Evolutionary conservation across 2,113 vertebrate species (phyloP).

Genomic region (Probosciger aterrimus): DNA sequence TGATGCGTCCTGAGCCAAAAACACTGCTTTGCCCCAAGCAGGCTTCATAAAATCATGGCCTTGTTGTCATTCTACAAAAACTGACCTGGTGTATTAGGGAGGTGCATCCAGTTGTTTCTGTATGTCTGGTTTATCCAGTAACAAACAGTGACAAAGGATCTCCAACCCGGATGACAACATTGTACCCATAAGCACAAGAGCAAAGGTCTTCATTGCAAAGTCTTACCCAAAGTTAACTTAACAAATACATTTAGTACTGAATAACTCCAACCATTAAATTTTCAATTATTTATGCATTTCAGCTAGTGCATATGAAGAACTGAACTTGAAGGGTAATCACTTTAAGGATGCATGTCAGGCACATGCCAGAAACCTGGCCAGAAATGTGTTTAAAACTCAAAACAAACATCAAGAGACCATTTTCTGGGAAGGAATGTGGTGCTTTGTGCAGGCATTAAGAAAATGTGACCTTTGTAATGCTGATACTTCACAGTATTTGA

Average conservation of each 20-base stretch:
- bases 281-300: not conserved
- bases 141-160: not conserved
- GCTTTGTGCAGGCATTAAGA: not conserved
- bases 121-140: not conserved
- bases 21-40: not conserved
- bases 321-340: not conserved
- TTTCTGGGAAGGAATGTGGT: not conserved
- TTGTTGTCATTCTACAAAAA: not conserved
- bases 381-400: not conserved
- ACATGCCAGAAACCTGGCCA: not conserved
- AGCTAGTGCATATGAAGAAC: not conserved
- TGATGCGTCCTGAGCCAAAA: not conserved
- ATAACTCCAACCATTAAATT: not conserved
- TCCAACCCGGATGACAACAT: not conserved
- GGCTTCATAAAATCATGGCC: not conserved
- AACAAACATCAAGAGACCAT: not conserved
- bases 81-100: not conserved
- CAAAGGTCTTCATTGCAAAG: constrained; percentile 20
- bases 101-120: not conserved
- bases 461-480: not conserved
- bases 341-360: not conserved
- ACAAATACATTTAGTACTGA: not conserved
- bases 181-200: not conserved
- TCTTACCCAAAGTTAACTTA: not conserved
- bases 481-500: not conserved